Percentiles rank a stretch among this genome's conserved stretches.
These are phyloP conservation scores for Drosophila anomalata DNA, from an alignment of 2,888 invertebrate species.

Conservation along the genomic window DNA sequence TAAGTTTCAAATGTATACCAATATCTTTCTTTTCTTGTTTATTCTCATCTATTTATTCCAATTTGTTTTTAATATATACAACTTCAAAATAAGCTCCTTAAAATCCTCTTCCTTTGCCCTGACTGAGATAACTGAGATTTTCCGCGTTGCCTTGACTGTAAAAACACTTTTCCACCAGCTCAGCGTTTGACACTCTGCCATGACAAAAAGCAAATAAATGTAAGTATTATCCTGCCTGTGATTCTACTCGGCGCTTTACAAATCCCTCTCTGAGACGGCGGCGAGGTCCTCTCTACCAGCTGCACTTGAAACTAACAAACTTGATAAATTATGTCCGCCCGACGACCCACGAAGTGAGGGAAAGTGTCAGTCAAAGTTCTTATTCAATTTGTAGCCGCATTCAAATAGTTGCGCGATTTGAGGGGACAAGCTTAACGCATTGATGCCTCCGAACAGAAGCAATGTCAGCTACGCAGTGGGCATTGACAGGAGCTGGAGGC, in stretches of 20 bases:
- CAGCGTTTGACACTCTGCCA: slow-evolving; percentile 18
- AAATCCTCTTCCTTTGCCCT: neutral
- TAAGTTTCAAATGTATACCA: too few species aligned
- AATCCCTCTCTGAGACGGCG: slow-evolving; percentile 23
- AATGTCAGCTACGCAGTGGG: slow-evolving; percentile 9
- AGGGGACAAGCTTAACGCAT: slow-evolving; percentile 60
- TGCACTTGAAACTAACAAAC: slow-evolving; percentile 35
- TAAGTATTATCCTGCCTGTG: slow-evolving; percentile 28
- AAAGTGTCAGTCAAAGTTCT: slow-evolving; percentile 55
- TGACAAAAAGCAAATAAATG: slow-evolving; percentile 35
- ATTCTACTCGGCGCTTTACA: slow-evolving; percentile 23
- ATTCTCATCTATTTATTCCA: too few species aligned
- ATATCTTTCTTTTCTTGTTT: too few species aligned
- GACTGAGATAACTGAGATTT: slow-evolving; percentile 2
- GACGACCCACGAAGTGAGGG: slow-evolving; percentile 16
- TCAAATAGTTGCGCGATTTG: slow-evolving; percentile 33
- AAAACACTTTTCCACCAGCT: slow-evolving; percentile 17
- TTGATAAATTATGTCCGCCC: slow-evolving; percentile 42
- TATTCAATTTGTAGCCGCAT: slow-evolving; percentile 56
- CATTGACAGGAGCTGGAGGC: slow-evolving; percentile 5
- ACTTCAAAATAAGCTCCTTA: neutral
- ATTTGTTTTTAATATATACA: neutral
- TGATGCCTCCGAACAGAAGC: slow-evolving; percentile 53
- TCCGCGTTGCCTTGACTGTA: slow-evolving; percentile 1
- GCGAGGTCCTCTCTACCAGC: slow-evolving; percentile 5